Evolutionary conservation across 2,888 invertebrate species (phyloP), one percentile per base, ranked within the genome.

Genomic region (Molanna angustata): DNA sequence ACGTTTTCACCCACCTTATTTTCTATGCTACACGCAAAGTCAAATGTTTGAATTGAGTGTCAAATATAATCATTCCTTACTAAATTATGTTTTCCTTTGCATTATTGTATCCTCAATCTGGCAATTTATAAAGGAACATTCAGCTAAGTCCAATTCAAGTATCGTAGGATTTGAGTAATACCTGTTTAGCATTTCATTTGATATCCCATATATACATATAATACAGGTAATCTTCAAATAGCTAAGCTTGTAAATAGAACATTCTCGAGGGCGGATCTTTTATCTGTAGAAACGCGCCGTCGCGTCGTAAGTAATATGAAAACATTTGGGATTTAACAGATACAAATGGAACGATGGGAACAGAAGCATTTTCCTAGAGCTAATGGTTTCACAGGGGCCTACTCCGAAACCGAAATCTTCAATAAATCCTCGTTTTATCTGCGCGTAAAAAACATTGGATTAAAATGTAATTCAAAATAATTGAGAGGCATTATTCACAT

Each of bases 321-420:
- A 54, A 39, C 54, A 40, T 54, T 54, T 54, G 32, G 19, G 45
- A 43, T 50, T 50, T 50, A 54, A 54, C 54, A 50, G 54, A 54
- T 50, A 54, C 49, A 54, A 54, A 54, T 54, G 50, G 54, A 50
- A 40, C 35, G 54, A 50, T 46, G 54, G 19, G 54, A 50, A 41
- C 50, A 7, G 27, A 27, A 11, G 11, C 11, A 11, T 27, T 27
- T 27, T 27, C 27, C 27, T n/a, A 27, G 11, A 27, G 27, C 27
- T 27, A 27, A 27, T 27, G 27, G 27, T 27, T 4, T 4, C 27
- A 11, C 27, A n/a, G n/a, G 27, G 11, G 27, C 27, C 27, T 27
- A 11, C 27, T 4, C 11, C 11, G 4, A 27, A 27, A 27, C 27
- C 11, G 27, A 27, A n/a, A 11, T 11, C 27, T 27, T 11, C 27